Evolutionary conservation across 1,140 invertebrate species (phyloP).

Genomic region (Heliconius himera): DNA sequence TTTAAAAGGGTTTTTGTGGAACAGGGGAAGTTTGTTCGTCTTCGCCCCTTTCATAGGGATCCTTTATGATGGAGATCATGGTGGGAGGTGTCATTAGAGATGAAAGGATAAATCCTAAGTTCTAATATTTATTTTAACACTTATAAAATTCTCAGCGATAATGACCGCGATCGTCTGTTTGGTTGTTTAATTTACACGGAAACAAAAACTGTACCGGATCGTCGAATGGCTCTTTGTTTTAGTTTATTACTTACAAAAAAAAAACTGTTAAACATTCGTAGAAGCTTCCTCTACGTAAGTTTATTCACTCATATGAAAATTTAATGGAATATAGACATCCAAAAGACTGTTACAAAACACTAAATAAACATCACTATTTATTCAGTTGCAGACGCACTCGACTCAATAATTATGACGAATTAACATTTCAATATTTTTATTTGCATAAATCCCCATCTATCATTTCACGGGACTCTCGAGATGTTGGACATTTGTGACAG

Average conservation of each 20-base stretch:
- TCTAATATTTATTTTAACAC: conserved; percentile 42
- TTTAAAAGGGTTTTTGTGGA: conserved; percentile 39
- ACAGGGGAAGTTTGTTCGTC: neutral
- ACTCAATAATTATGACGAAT: conserved; percentile 69
- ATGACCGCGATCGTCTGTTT: conserved; percentile 40
- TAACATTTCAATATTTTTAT: conserved; percentile 72
- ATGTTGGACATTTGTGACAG: conserved; percentile 75
- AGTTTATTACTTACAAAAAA: conserved; percentile 29
- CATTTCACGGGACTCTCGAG: conserved; percentile 53
- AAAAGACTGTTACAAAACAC: conserved; percentile 55
- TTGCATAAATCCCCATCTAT: conserved; percentile 73
- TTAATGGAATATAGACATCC: conserved; percentile 35
- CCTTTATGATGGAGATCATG: conserved; percentile 59
- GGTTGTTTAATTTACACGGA: conserved; percentile 37
- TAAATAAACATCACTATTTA: conserved; percentile 61
- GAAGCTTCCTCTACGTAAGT: neutral
- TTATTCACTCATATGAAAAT: neutral
- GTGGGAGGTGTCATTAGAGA: conserved; percentile 33
- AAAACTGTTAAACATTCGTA: conserved; percentile 22
- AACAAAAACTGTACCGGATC: conserved; percentile 22
- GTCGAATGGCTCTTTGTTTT: conserved; percentile 30
- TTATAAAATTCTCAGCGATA: conserved; percentile 39
- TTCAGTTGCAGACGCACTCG: conserved; percentile 58
- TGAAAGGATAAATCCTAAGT: conserved; percentile 46
- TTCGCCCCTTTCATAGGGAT: neutral